phyloP scores from a whole-genome alignment of 2,797 vertebrate genomes.

The Cossypha heuglini region DNA sequence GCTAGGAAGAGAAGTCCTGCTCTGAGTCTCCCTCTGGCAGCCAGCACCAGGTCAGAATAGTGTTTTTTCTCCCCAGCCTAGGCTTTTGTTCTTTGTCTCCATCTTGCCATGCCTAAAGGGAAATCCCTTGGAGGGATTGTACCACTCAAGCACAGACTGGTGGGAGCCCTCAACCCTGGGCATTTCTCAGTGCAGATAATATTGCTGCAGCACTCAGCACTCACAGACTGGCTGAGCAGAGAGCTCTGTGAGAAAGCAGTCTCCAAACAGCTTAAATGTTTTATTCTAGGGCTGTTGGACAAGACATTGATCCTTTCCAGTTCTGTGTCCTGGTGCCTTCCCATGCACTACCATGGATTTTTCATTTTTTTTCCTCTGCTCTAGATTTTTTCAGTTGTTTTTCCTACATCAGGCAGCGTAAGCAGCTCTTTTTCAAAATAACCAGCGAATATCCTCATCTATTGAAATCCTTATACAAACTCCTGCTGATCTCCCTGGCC shows the following conservation, averaged over 20 bases:
- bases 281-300: not conserved
- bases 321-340: not conserved
- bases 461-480: not conserved
- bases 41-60: not conserved
- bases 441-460: not conserved
- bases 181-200: not conserved
- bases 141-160: not conserved
- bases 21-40: not conserved
- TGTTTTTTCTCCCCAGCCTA: not conserved
- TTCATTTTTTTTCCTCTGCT: rapidly evolving
- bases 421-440: not conserved
- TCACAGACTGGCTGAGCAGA: not conserved
- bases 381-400: not conserved
- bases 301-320: not conserved
- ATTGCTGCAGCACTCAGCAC: not conserved
- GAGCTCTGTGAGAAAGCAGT: not conserved
- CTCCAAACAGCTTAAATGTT: not conserved
- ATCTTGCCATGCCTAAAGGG: not conserved
- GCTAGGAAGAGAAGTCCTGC: not conserved
- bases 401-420: not conserved
- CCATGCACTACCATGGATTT: not conserved
- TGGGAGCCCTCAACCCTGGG: not conserved
- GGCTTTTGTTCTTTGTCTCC: not conserved
- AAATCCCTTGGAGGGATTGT: not conserved
- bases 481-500: not conserved